Percentiles rank a stretch among this genome's conserved stretches.
These are phyloP conservation scores for Dryobates pubescens DNA, from an alignment of 2,797 vertebrate species.

Conservation along the genomic window DNA sequence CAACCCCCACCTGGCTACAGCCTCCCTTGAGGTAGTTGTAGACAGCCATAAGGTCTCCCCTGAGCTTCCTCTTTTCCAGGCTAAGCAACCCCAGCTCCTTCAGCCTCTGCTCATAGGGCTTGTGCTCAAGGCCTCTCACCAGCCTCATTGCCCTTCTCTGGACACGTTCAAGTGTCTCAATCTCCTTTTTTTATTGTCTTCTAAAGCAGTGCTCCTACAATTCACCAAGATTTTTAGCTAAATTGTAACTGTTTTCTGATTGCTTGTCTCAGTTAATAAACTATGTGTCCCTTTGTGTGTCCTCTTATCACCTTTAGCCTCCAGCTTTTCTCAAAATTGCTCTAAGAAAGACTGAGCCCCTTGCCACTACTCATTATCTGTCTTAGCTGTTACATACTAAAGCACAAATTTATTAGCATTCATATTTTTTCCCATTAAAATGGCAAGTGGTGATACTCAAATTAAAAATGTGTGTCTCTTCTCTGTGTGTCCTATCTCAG, in stretches of 20 bases:
- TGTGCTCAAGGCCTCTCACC: too few relatives aligned
- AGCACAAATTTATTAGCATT: background rate
- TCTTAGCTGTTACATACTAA: background rate
- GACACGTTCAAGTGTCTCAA: too few relatives aligned
- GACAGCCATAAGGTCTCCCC: too few relatives aligned
- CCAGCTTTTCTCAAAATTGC: background rate
- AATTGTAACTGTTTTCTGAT: background rate
- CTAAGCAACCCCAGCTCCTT: too few relatives aligned
- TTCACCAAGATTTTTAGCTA: background rate
- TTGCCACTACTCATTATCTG: background rate
- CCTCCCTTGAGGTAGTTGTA: too few relatives aligned
- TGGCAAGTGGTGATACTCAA: background rate
- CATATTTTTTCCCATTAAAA: background rate
- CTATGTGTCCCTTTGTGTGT: background rate
- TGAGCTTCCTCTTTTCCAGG: too few relatives aligned
- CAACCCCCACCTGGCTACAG: too few relatives aligned
- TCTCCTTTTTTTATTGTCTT: background rate
- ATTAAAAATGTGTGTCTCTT: background rate
- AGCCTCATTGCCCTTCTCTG: too few relatives aligned
- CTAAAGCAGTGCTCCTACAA: background rate
- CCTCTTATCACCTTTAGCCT: constrained; percentile 22
- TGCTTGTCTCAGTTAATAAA: constrained; percentile 12
- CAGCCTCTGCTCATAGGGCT: too few relatives aligned
- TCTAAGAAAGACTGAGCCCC: background rate
- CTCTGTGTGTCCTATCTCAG: background rate